phyloP scores from a whole-genome alignment of 2,113 vertebrate species.

The Henicopernis longicauda region DNA sequence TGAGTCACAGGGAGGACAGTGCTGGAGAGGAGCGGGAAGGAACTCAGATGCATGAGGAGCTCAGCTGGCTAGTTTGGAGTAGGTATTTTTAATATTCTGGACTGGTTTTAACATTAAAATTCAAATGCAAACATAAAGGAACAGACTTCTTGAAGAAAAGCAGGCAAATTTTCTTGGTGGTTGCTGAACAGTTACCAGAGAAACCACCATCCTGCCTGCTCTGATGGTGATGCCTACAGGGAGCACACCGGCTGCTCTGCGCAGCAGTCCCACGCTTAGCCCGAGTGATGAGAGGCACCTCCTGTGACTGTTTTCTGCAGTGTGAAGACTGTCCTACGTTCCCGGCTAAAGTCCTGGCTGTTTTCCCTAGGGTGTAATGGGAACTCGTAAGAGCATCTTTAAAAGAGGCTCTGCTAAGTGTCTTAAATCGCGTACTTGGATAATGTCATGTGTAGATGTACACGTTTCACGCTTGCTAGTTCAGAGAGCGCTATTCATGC shows the following conservation, averaged over 20 bases:
- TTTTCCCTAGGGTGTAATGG: neutral
- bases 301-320: neutral
- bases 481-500: neutral
- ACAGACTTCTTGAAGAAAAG: neutral
- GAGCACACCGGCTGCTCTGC: neutral
- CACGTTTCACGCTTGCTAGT: neutral
- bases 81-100: neutral
- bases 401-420: neutral
- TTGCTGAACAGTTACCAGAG: neutral
- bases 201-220: neutral
- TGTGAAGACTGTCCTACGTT: neutral
- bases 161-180: neutral
- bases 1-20: neutral
- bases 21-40: neutral
- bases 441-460: neutral
- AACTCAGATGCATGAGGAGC: neutral
- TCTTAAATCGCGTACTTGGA: neutral
- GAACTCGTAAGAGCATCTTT: neutral
- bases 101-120: neutral
- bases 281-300: neutral
- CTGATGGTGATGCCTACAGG: neutral
- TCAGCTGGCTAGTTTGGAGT: neutral
- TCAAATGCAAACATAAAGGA: neutral
- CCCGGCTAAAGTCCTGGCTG: neutral
- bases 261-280: neutral